Conservation (phyloP, 2,113 vertebrate genomes). For the Mugil cephalus region DNA sequence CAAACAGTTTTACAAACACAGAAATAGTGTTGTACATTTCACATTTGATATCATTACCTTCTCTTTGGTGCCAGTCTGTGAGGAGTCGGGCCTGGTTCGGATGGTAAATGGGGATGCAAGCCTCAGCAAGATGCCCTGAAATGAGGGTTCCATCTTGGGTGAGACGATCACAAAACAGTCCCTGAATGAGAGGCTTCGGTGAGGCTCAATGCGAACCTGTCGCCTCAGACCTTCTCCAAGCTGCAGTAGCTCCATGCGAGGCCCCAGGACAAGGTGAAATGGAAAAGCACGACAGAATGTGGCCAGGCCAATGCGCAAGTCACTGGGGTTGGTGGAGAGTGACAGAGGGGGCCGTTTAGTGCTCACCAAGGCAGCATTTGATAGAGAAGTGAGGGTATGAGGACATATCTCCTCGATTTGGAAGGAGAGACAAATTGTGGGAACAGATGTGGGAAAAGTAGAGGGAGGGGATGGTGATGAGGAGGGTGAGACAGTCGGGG, state of each 20-base stretch:
- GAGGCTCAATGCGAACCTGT: constrained; percentile 91
- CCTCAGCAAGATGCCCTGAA: constrained; percentile 92
- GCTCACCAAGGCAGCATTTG: constrained; percentile 83
- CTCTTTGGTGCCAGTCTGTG: constrained; percentile 89
- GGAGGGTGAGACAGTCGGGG: constrained; percentile 83
- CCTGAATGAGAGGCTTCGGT: constrained; percentile 90
- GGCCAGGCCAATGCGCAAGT: constrained; percentile 93
- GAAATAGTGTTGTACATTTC: not conserved
- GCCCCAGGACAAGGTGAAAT: constrained; percentile 95
- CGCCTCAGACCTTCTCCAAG: constrained; percentile 95
- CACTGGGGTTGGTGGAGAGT: constrained; percentile 89
- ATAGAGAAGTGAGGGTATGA: constrained; percentile 76
- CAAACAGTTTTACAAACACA: not conserved
- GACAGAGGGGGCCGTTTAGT: constrained; percentile 81
- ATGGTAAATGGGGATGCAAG: constrained; percentile 97
- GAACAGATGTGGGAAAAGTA: constrained; percentile 54
- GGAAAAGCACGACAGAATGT: constrained; percentile 98
- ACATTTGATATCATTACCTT: constrained; percentile 87
- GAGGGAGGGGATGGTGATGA: constrained; percentile 76
- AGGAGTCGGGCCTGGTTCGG: constrained; percentile 89
- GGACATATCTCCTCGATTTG: constrained; percentile 88
- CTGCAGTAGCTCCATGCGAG: constrained; percentile 93
- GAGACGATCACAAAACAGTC: constrained; percentile 97
- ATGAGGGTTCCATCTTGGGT: constrained; percentile 93
- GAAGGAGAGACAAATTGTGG: constrained; percentile 88